Evolutionary conservation across 2,888 invertebrate genomes (phyloP), one percentile per base, ranked within the genome.

Genomic region (Eurytoma adleriae): DNA sequence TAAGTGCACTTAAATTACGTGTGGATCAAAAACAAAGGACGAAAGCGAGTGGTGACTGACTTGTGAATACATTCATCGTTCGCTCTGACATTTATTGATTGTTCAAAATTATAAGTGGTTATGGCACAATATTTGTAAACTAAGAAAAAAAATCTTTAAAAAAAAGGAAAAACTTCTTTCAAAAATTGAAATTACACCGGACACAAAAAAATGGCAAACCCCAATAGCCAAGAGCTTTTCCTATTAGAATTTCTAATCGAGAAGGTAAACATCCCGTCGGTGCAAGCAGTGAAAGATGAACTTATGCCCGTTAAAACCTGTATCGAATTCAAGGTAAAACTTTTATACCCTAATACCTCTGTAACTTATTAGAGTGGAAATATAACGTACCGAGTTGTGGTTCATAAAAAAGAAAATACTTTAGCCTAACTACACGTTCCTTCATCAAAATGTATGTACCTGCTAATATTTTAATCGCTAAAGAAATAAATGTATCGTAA

Each of bases 201-300:
- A 68, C 30, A 50, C n/a, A n/a, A 2, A 64, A 59, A 59, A 48
- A 87, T 87, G 86, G 83, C 81, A 12, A 81, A 82, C 18, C 81
- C 81, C 16, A 86, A 86, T n/a, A 3, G 76, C 0, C 88, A 89
- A 56, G 84, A 88, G 69, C 84, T 90, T 18, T 94, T 94, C 87
- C 91, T 95, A 16, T 89, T 94, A 70, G 94, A 95, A 87, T 94
- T 94, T 84, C 90, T 94, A 13, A 92, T 94, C 18, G 94, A 94
- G 83, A 92, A 91, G 84, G 87, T 89, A 10, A 89, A 87, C 64
- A 85, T 90, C 14, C 90, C 89, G 0, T 85, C 87, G 12, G 86
- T 90, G 57, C 85, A 87, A 20, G 89, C 89, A 0, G 87, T 89
- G 79, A 86, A 87, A 40, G 86, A 89, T 0, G 86, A 88, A n/a